Evolutionary conservation across 2,113 vertebrate genomes (phyloP).

Genomic region (Megaceryle maxima): DNA sequence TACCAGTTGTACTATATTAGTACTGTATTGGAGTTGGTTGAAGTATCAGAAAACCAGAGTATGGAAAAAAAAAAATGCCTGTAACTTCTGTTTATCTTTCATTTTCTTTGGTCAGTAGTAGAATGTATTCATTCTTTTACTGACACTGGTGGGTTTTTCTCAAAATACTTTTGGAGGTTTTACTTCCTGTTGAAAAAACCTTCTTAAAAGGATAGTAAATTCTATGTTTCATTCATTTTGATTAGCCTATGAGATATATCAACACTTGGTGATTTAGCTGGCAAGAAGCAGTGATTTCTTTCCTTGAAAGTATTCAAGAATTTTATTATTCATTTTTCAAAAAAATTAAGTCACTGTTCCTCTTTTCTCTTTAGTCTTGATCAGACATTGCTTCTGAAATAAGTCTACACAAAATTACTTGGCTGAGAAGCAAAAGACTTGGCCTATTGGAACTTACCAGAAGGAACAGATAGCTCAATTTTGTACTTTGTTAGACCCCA

Average conservation of each 20-base stretch:
- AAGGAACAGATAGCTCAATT: not conserved
- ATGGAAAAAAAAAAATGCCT: not conserved
- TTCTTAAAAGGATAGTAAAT: not conserved
- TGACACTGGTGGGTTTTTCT: not conserved
- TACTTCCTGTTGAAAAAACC: not conserved
- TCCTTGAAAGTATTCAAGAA: not conserved
- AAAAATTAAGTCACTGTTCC: not conserved
- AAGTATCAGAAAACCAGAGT: not conserved
- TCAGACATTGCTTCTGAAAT: not conserved
- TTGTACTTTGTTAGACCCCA: not conserved
- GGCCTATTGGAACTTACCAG: not conserved
- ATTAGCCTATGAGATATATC: not conserved
- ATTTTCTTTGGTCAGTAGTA: not conserved
- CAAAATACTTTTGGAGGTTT: not conserved
- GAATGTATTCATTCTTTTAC: not conserved
- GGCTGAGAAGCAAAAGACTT: not conserved
- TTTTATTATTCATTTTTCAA: not conserved
- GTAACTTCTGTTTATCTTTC: not conserved
- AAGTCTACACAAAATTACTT: not conserved
- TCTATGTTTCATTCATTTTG: not conserved
- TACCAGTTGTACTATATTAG: not conserved
- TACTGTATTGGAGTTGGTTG: not conserved
- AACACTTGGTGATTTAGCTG: not conserved
- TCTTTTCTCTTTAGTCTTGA: not conserved
- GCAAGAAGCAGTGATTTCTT: not conserved